Percentiles rank a stretch among this genome's conserved stretches.
phyloP scores from a whole-genome alignment of 2,888 invertebrate species.

The Julus scandinavius region DNA sequence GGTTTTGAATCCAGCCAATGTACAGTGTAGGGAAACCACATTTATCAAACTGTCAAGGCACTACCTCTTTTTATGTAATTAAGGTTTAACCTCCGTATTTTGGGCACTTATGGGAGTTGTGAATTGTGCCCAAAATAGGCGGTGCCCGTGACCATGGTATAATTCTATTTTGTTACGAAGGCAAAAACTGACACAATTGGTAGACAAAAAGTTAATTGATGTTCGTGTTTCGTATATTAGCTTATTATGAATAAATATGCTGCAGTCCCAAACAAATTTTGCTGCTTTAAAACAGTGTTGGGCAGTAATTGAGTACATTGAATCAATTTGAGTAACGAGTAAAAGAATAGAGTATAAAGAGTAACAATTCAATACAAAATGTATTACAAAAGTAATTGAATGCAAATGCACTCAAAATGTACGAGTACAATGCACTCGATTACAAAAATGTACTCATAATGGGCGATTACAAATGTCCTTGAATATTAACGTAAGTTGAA shows the following conservation, averaged over 20 bases:
- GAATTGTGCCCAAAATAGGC: background rate
- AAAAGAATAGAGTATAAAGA: too few species aligned
- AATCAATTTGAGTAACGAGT: too few species aligned
- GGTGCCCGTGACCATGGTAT: background rate
- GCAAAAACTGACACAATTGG: background rate
- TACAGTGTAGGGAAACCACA: background rate
- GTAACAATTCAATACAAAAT: too few species aligned
- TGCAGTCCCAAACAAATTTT: background rate
- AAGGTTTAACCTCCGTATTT: conserved; percentile 10
- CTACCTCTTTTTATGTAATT: background rate
- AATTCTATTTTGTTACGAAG: background rate
- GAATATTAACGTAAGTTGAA: too few species aligned
- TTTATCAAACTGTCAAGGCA: conserved; percentile 30
- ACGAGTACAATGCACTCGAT: too few species aligned
- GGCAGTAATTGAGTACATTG: too few species aligned
- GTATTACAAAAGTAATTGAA: too few species aligned
- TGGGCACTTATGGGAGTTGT: background rate
- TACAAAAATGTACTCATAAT: too few species aligned
- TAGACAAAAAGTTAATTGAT: background rate
- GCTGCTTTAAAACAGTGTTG: too few species aligned
- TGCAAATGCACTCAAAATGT: too few species aligned
- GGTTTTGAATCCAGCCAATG: conserved; percentile 13
- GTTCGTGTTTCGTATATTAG: background rate
- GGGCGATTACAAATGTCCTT: too few species aligned
- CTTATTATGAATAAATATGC: background rate